These are phyloP conservation scores for Natrix natrix DNA, from an alignment of 2,797 vertebrate species.

Conservation along the genomic window DNA sequence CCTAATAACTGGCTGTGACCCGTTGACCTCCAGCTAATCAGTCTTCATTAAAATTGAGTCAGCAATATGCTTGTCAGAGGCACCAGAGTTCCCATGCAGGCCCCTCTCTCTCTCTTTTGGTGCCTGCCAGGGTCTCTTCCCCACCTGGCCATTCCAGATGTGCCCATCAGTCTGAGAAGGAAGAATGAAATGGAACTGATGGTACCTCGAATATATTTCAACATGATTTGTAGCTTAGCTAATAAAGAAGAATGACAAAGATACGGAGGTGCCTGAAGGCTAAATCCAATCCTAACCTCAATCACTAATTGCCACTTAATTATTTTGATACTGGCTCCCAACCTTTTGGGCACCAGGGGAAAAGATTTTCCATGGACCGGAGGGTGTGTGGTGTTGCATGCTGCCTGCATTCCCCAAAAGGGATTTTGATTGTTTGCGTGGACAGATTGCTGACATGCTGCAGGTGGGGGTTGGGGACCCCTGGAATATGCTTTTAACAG, in stretches of 20 bases:
- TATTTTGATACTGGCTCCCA: too few relatives aligned
- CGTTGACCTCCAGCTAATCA: neutral
- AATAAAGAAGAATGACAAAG: neutral
- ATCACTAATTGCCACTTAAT: too few relatives aligned
- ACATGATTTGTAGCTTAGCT: neutral
- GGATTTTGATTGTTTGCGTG: too few relatives aligned
- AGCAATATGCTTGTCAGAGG: neutral
- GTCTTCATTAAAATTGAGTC: neutral
- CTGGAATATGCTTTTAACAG: too few relatives aligned
- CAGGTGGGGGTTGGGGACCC: too few relatives aligned
- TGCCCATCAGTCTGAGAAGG: neutral
- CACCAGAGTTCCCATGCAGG: neutral
- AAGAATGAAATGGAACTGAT: neutral
- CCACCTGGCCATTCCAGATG: neutral
- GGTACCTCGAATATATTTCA: neutral
- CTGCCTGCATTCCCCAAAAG: too few relatives aligned
- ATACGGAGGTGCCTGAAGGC: neutral
- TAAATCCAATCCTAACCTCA: neutral
- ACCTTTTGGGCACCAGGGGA: too few relatives aligned
- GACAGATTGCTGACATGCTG: too few relatives aligned
- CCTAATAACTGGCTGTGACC: neutral
- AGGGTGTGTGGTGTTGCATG: too few relatives aligned
- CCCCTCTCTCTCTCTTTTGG: neutral
- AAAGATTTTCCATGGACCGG: too few relatives aligned
- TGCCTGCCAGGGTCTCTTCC: neutral